These are phyloP conservation scores for Drosophila mercatorum DNA, from an alignment of 2,888 invertebrate genomes.

Conservation along the genomic window DNA sequence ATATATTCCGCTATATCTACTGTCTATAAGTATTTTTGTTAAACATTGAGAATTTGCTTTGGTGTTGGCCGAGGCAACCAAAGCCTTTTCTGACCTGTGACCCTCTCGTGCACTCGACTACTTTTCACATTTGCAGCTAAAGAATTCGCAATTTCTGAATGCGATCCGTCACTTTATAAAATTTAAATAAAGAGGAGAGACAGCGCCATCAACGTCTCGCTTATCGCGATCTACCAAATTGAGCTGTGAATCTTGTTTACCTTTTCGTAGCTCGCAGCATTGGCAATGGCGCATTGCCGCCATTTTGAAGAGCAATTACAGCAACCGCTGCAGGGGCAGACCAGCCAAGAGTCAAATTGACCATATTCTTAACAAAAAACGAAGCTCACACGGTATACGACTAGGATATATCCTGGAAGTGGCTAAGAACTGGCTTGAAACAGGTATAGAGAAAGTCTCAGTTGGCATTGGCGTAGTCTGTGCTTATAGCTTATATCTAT, in stretches of 20 bases:
- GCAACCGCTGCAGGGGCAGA: constrained; percentile 29
- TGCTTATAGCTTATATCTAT: too few species aligned
- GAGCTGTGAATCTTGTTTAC: constrained; percentile 3
- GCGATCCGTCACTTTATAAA: background rate
- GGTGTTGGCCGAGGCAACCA: too few species aligned
- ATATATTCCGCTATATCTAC: too few species aligned
- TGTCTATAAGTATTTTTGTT: too few species aligned
- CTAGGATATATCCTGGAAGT: background rate
- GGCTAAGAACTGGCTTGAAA: too few species aligned
- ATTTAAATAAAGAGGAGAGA: background rate
- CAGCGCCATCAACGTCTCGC: too few species aligned
- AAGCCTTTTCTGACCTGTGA: too few species aligned
- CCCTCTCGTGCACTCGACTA: too few species aligned
- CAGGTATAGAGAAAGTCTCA: background rate
- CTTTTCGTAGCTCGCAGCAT: background rate
- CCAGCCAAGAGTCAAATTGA: constrained; percentile 13
- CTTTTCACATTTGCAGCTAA: too few species aligned
- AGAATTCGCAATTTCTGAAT: too few species aligned
- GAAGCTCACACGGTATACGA: too few species aligned
- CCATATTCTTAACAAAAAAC: background rate
- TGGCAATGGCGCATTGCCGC: constrained; percentile 54
- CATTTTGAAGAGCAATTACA: constrained; percentile 66
- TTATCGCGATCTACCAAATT: background rate
- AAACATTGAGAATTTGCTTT: too few species aligned
- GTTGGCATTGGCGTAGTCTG: background rate